A percentile compares a stretch with the other conserved stretches of the same genome.
phyloP scores from a whole-genome alignment of 2,888 invertebrate species.

The Drosophila lacicola region DNA sequence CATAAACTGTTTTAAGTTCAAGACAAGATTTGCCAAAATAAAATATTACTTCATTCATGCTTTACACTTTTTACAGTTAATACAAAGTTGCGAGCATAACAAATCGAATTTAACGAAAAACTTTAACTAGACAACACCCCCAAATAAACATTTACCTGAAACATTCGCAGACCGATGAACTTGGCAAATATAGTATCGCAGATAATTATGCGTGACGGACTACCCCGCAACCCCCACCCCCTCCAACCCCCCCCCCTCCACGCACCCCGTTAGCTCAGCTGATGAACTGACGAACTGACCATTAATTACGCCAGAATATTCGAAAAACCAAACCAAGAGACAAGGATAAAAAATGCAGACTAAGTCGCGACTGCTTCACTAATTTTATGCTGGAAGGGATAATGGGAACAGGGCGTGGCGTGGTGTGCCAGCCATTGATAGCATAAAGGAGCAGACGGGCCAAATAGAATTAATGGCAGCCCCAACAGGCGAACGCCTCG shows the following conservation, averaged over 20 bases:
- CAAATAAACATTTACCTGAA: neutral
- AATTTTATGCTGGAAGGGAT: slow-evolving; percentile 38
- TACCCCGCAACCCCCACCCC: no score
- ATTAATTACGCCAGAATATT: slow-evolving; percentile 66
- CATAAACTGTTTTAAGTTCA: no score
- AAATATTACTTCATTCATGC: no score
- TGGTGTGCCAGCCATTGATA: slow-evolving; percentile 8
- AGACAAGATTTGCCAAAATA: no score
- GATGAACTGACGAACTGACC: slow-evolving; percentile 59
- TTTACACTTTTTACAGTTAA: no score
- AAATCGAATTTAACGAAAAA: no score
- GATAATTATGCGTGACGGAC: slow-evolving; percentile 57
- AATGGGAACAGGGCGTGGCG: neutral
- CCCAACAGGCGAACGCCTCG: slow-evolving; percentile 55
- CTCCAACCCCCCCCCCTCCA: slow-evolving; percentile 1
- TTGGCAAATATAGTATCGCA: slow-evolving; percentile 29
- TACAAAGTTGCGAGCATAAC: no score
- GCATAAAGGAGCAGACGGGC: slow-evolving; percentile 48
- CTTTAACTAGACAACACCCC: no score
- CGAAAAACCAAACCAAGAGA: slow-evolving; percentile 29
- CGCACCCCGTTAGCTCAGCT: slow-evolving; percentile 22
- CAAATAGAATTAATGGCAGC: slow-evolving; percentile 69
- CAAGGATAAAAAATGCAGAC: slow-evolving; percentile 31
- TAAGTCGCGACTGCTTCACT: slow-evolving; percentile 57
- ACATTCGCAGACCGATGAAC: slow-evolving; percentile 40